phyloP scores from a whole-genome alignment of 2,888 invertebrate genomes.

The Sminthurinus aureus region DNA sequence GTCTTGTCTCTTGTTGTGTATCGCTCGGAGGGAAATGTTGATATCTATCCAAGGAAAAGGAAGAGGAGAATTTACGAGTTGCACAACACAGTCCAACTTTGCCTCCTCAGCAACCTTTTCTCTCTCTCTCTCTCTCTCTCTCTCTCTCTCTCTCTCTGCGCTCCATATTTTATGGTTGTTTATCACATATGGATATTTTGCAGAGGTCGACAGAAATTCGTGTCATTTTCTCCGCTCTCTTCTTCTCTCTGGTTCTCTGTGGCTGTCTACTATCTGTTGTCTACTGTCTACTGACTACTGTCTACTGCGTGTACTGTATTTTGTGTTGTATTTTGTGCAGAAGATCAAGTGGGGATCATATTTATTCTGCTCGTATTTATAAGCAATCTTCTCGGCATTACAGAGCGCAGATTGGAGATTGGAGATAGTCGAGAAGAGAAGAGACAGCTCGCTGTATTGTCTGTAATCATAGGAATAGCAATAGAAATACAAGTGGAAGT shows the following conservation, averaged over 20 bases:
- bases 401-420: background rate
- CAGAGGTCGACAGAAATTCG: slow-evolving; percentile 8
- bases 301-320: background rate
- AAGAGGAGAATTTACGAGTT: no score
- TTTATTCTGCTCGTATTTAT: no score
- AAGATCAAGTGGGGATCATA: background rate
- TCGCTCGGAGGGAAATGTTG: background rate
- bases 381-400: no score
- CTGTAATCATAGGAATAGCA: background rate
- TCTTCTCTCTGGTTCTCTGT: background rate
- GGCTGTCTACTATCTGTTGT: background rate
- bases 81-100: background rate
- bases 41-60: background rate
- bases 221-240: background rate
- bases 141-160: background rate
- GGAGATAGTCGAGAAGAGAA: background rate
- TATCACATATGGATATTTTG: slow-evolving; percentile 4
- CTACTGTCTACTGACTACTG: background rate
- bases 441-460: background rate
- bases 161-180: background rate
- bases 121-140: background rate
- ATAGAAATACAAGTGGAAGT: background rate
- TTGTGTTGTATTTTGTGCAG: background rate
- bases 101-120: background rate
- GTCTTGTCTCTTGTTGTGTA: background rate